These are phyloP conservation scores for Trissolcus japonicus DNA, from an alignment of 2,888 invertebrate species.

Conservation along the genomic window DNA sequence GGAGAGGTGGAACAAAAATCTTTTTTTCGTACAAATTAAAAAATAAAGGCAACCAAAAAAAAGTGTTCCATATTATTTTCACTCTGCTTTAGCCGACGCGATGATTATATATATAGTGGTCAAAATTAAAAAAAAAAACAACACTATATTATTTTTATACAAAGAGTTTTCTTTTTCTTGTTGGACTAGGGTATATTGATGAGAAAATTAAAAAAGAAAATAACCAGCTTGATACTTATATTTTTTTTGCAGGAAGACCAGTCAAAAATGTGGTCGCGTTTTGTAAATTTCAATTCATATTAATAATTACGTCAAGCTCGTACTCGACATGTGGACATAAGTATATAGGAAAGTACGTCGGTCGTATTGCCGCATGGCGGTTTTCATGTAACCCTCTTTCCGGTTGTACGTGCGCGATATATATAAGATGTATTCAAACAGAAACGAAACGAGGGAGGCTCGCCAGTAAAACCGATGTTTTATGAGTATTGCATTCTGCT, in stretches of 20 bases:
- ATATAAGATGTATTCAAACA: conserved; percentile 60
- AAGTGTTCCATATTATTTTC: too few relatives aligned
- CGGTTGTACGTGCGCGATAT: conserved; percentile 55
- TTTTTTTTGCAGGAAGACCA: too few relatives aligned
- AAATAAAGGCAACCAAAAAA: background rate
- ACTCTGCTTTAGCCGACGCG: too few relatives aligned
- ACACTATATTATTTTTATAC: too few relatives aligned
- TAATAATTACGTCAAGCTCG: conserved; percentile 13
- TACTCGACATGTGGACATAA: conserved; percentile 32
- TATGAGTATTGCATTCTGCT: conserved; percentile 67
- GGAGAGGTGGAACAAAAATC: conserved; percentile 14
- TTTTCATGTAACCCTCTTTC: conserved; percentile 51
- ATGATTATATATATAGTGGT: too few relatives aligned
- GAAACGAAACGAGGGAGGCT: conserved; percentile 58
- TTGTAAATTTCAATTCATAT: conserved; percentile 18
- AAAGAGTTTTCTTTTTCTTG: too few relatives aligned
- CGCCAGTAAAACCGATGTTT: conserved; percentile 66
- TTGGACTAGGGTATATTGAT: too few relatives aligned
- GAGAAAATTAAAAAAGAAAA: too few relatives aligned
- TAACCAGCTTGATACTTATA: too few relatives aligned
- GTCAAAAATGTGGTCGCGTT: too few relatives aligned
- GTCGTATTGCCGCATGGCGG: conserved; percentile 54
- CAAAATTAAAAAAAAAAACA: too few relatives aligned
- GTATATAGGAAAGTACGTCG: conserved; percentile 24
- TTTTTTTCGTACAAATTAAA: background rate